Evolutionary conservation across 2,888 invertebrate genomes (phyloP), one percentile per base, ranked within the genome.

Genomic region (Tribolium freemani): DNA sequence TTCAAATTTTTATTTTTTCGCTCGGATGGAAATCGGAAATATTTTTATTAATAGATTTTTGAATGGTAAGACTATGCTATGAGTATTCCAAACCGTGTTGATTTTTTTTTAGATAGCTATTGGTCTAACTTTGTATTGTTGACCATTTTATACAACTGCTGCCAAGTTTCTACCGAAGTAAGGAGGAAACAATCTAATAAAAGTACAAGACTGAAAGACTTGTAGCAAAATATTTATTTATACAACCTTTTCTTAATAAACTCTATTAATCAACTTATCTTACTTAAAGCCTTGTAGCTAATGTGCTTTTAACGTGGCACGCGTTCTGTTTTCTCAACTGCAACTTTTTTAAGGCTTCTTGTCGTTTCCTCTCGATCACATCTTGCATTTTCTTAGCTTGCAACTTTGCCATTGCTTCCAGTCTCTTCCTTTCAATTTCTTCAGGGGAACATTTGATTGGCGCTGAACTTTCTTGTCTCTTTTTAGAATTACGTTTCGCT

Each of bases 1-100:
- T 81, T 95, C 96, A 0, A 96, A 95, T 87, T 95, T 96, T 83
- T 96, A 94, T 86, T 95, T 97, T 84, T 94, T 96, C 86, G 93
- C 92, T 72, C 94, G 93, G 0, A 88, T 87, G 73, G 90, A 92
- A 68, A 89, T 96, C 71, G 96, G 96, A 4, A 88, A 93, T 82
- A 88, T 93, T 76, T 94, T 93, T 83, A 88, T 93, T 80, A 86
- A 88, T 44, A 88, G 91, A 79, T 87, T 94, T 66, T 81, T 89
- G 31, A 79, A 86, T 77, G 89, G 90, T 90, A 87, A 80, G 16
- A 16, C 16, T 3, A 10, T 5, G 4, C 2, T 45, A 0, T 45
- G 9, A 44, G 10, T 48, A 13, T 48, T 46, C 3, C 5, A 16
- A 48, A 11, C 48, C 16, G 4, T 5, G 5, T 11, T 48, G 6